Conservation (phyloP, 2,888 invertebrate species). For the Macaria liturata region DNA sequence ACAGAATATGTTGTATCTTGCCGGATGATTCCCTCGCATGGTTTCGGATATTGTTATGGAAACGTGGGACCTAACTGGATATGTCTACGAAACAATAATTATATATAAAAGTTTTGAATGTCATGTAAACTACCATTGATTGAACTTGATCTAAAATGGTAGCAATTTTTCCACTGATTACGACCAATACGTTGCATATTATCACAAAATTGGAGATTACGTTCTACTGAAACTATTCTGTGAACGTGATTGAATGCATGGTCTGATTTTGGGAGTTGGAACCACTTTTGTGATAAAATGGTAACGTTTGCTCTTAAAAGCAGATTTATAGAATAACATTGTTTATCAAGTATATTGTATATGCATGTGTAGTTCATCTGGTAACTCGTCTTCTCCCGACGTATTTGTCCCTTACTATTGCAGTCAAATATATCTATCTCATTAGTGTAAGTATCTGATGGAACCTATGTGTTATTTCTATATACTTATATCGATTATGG, state of each 20-base stretch:
- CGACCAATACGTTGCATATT: too few species aligned
- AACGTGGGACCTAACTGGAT: conserved; percentile 69
- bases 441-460: conserved; percentile 55
- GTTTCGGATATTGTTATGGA: conserved; percentile 52
- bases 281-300: too few species aligned
- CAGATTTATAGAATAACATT: conserved; percentile 47
- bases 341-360: conserved; percentile 11
- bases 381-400: not conserved
- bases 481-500: conserved; percentile 47
- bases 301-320: conserved; percentile 46
- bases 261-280: too few species aligned
- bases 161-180: conserved; percentile 19
- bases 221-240: too few species aligned
- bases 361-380: conserved; percentile 12
- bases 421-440: conserved; percentile 49
- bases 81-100: conserved; percentile 44
- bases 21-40: conserved; percentile 50
- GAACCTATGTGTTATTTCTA: conserved; percentile 59
- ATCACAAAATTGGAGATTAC: too few species aligned
- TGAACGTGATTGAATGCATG: too few species aligned
- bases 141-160: conserved; percentile 31
- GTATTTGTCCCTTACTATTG: conserved; percentile 48
- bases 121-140: conserved; percentile 20
- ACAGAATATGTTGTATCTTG: conserved; percentile 51
- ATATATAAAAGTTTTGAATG: conserved; percentile 22